Evolutionary conservation across 2,113 vertebrate species (phyloP).

Genomic region (Ptychochromis oligacanthus): DNA sequence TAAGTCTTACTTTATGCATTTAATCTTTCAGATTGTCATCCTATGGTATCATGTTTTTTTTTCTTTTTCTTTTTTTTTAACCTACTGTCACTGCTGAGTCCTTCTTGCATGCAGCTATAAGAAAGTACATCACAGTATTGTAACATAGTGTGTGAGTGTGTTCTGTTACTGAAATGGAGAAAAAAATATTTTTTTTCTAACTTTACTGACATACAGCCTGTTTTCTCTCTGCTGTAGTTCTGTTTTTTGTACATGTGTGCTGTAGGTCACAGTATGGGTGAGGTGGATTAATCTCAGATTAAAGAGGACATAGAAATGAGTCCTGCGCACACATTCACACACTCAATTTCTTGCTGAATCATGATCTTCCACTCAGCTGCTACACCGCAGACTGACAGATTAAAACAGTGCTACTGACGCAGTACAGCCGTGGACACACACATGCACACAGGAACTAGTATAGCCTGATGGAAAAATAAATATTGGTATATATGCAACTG

Average conservation of each 20-base stretch:
- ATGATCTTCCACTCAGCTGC: slow-evolving; percentile 51
- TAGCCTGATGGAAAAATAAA: slow-evolving; percentile 60
- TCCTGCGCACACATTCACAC: slow-evolving; percentile 15
- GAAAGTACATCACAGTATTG: not conserved
- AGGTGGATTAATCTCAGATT: slow-evolving; percentile 40
- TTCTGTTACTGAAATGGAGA: not conserved
- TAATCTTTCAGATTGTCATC: not conserved
- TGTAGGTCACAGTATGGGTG: slow-evolving; percentile 10
- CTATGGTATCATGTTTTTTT: not conserved
- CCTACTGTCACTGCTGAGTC: not conserved
- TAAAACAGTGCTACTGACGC: slow-evolving; percentile 35
- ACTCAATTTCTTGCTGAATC: slow-evolving; percentile 60
- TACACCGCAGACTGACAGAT: slow-evolving; percentile 31
- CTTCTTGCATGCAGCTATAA: not conserved
- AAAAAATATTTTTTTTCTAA: not conserved
- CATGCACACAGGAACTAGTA: not conserved
- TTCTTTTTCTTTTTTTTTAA: not conserved
- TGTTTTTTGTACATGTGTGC: not conserved
- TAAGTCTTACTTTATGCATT: not conserved
- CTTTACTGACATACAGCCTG: not conserved
- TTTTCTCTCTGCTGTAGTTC: not conserved
- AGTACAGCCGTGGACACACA: not conserved
- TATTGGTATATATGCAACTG: slow-evolving; percentile 45
- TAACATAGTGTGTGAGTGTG: not conserved
- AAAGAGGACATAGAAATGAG: slow-evolving; percentile 28